Base-by-base conservation (phyloP, 2,888 invertebrate genomes). In the Zele albiditarsus region DNA sequence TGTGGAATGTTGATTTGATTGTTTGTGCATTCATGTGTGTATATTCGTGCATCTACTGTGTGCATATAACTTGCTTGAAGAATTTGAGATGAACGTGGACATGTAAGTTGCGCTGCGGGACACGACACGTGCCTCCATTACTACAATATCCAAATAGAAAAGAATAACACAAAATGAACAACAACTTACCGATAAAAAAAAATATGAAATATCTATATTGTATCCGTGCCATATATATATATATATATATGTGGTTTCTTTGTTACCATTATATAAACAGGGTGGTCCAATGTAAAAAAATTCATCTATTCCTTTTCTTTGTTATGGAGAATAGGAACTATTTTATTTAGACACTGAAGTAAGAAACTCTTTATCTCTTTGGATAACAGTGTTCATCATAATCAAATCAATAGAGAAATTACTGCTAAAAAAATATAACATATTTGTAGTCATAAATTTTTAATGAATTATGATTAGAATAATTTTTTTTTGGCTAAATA, bases 271-370 rank as follows among this genome's bases (percentile, higher is more conserved):
- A n/a, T 46, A 27, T 62, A 33, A 28, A 46, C 28, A 28, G 62
- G 60, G 71, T 71, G 71, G 71, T 71, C 71, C 63, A 63, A 71
- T 63, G 46, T 71, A 49, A 71, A 46, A 31, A 16, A 63, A 71
- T 71, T 60, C 27, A 23, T 31, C 38, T 23, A 62, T 71, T 49
- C n/a, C n/a, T n/a, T n/a, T n/a, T n/a, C n/a, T n/a, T n/a, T n/a
- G n/a, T n/a, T n/a, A n/a, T n/a, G n/a, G n/a, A n/a, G n/a, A n/a
- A n/a, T n/a, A n/a, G n/a, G n/a, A n/a, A n/a, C n/a, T n/a, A n/a
- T n/a, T n/a, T n/a, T n/a, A n/a, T n/a, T n/a, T n/a, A n/a, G n/a
- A n/a, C n/a, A n/a, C n/a, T n/a, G n/a, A n/a, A n/a, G n/a, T n/a
- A n/a, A n/a, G n/a, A n/a, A n/a, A n/a, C n/a, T n/a, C n/a, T n/a